Base-by-base conservation (phyloP, 2,113 vertebrate species). In the Planiliza haematocheilus region DNA sequence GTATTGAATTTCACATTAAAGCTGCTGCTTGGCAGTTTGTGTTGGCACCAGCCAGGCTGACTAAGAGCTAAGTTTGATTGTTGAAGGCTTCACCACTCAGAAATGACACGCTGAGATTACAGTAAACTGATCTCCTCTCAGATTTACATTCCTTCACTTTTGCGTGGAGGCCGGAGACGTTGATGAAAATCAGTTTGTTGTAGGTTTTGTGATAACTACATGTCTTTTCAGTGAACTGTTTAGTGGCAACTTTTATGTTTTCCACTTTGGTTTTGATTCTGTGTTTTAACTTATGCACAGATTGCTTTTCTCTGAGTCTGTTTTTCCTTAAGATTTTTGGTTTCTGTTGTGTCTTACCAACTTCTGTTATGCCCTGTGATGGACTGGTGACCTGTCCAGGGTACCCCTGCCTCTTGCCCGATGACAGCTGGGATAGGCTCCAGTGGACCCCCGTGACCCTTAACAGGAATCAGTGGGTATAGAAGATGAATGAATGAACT, bases 1-100 rank as follows among this genome's bases (percentile, higher is more conserved):
- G 79, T 79, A 82, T 89, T 78, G 38, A 58, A 21, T 88, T 88
- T 89, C 86, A 69, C 36, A 43, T 80, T 77, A 82, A 67, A 70
- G 41, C 70, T 18, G 59, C 60, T 53, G 48, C 71, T 56, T 77
- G 45, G 60, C 66, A 65, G 74, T 77, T 77, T 21, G 71, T 49
- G 64, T 49, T 70, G 81, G 77, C 82, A 60, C 39, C 16, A 24
- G 30, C 34, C 20, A 13, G 74, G 56, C 16, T 1, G 65, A 51
- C 8, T 3, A 30, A 74, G 69, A 67, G 77, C 48, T 37, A 51
- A 51, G 43, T 67, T 69, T 59, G 68, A 75, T 42, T 76, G 63
- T 63, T 61, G 55, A 78, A 53, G 74, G 61, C 49, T 68, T 80
- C 18, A 10, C 57, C 38, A 20, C 61, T 58, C 61, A 79, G 17